Evolutionary conservation across 2,888 invertebrate species (phyloP).

Genomic region (Hydriomena furcata): DNA sequence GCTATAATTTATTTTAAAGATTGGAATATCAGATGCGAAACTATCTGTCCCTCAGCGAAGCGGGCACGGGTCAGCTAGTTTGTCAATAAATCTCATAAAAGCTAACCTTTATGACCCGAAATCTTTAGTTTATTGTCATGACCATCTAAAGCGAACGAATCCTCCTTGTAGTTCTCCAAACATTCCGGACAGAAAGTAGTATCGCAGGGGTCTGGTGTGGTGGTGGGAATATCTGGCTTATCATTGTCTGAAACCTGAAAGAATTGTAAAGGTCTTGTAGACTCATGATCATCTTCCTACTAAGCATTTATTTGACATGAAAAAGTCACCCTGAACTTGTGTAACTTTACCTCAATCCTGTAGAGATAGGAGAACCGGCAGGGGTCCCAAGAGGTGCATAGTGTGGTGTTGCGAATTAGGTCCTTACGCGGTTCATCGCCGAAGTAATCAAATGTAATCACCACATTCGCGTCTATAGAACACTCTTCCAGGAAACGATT

Average conservation of each 20-base stretch:
- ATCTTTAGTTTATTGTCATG: too few relatives aligned
- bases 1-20: too few relatives aligned
- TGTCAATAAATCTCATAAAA: too few relatives aligned
- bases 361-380: slow-evolving; percentile 27
- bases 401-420: slow-evolving; percentile 22
- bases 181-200: slow-evolving; percentile 18
- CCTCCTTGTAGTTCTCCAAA: not conserved
- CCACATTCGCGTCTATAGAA: slow-evolving; percentile 29
- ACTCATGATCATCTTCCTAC: too few relatives aligned
- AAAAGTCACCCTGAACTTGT: too few relatives aligned
- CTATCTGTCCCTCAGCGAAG: too few relatives aligned
- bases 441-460: slow-evolving; percentile 28
- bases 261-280: too few relatives aligned
- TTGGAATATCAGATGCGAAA: too few relatives aligned
- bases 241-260: not conserved
- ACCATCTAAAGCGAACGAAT: too few relatives aligned
- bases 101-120: too few relatives aligned
- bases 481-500: slow-evolving; percentile 5
- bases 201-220: slow-evolving; percentile 15
- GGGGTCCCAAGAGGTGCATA: slow-evolving; percentile 29
- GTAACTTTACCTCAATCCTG: slow-evolving; percentile 26
- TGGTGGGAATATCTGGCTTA: slow-evolving; percentile 3
- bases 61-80: too few relatives aligned
- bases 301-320: too few relatives aligned
- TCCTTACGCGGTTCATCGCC: slow-evolving; percentile 32